Conservation (phyloP, 2,113 vertebrate genomes). For the Macaca nemestrina region DNA sequence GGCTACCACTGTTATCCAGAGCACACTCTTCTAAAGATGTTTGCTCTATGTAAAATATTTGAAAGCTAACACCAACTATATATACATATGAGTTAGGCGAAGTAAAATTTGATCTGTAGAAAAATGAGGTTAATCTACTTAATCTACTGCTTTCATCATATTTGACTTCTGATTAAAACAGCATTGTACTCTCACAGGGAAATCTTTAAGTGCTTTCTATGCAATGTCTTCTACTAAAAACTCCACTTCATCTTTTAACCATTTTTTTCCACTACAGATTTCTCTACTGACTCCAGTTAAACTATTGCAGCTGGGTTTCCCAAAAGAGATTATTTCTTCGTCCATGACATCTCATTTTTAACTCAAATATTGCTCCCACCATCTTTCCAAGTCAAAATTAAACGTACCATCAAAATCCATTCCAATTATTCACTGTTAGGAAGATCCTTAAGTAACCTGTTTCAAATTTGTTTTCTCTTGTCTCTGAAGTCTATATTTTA, state of each 20-base stretch:
- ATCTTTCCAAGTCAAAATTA: background rate
- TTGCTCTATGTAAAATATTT: background rate
- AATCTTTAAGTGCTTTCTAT: background rate
- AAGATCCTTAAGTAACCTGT: background rate
- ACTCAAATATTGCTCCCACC: background rate
- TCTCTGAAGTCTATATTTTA: background rate
- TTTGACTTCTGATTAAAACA: background rate
- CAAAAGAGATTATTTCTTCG: background rate
- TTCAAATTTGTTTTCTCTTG: background rate
- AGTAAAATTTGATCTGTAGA: background rate
- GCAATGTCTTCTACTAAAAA: background rate
- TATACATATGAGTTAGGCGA: background rate
- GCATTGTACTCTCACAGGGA: background rate
- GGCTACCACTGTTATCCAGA: background rate
- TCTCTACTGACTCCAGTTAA: background rate
- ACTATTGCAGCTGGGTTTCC: background rate
- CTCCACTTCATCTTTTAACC: background rate
- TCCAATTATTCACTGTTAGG: background rate
- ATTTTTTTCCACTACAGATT: background rate
- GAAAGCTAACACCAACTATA: background rate
- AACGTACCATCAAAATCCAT: background rate
- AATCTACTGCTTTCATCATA: background rate
- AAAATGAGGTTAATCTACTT: background rate
- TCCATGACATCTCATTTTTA: background rate
- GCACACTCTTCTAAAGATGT: background rate